Evolutionary conservation across 37 sponge, comb jelly and placozoan species (phyloP), one percentile per base, ranked within the genome.

Genomic region (Agelas oroides): DNA sequence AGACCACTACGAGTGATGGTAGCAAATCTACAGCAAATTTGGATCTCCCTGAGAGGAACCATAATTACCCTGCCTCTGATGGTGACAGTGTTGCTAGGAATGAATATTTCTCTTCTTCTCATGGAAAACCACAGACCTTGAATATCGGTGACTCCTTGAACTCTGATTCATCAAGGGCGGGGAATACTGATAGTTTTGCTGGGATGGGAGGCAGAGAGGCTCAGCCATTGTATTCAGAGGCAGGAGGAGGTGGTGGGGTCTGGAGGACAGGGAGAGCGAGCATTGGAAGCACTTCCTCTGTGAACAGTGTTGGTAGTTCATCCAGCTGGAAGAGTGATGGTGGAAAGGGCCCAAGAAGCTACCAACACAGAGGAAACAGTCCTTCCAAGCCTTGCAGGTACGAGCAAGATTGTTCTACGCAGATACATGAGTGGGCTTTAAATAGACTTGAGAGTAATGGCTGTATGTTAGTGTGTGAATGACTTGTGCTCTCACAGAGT

Each of bases 301-400:
- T 75, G 20, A 78, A 73, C 80, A 74, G 88, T 81, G 88, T 67
- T 0, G 82, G 88, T 18, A 76, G 76, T 59, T 33, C 16, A 25
- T 76, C 83, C 60, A 82, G 83, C 55, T 88, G 82, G 89, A 81
- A 82, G 52, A 62, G 81, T 38, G 71, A 71, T 0, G 46, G 21
- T 33, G 81, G 81, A 1, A 23, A 53, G 70, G 35, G 58, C 57
- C 12, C 12, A 1, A 59, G 59, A 13, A 52, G 40, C 23, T 27
- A 31, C 19, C 31, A 30, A 16, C 57, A 53, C 21, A 76, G 67
- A n/a, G 39, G 40, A 13, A 8, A 17, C 53, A 70, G 78, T 40
- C 71, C 84, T 14, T 64, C 75, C 15, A 84, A 84, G 55, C 40
- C 16, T 13, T 53, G 23, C 53, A 84, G 74, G 83, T 72, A 71